Percentiles rank a stretch among this genome's conserved stretches.
Evolutionary conservation across 2,888 invertebrate genomes (phyloP).

Genomic region (Acanthosepion pharaonis): DNA sequence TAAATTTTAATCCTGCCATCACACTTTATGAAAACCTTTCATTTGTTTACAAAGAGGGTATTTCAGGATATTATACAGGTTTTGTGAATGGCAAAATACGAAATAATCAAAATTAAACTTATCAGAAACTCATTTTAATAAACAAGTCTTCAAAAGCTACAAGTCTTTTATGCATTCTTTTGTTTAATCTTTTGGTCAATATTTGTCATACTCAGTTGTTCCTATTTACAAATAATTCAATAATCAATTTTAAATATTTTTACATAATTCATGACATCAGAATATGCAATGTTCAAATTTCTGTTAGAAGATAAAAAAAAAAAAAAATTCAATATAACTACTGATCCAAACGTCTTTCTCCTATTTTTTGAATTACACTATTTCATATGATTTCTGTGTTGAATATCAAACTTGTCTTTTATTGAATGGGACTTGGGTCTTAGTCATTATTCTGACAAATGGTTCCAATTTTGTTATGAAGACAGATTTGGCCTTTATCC

Average conservation of each 20-base stretch:
- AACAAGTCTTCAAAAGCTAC: neutral
- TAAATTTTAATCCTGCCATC: neutral
- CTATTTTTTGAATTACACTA: neutral
- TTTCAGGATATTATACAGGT: neutral
- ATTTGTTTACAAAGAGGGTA: neutral
- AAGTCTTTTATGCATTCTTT: neutral
- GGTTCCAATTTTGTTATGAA: conserved; percentile 4
- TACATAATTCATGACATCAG: neutral
- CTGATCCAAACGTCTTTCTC: neutral
- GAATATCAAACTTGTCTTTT: neutral
- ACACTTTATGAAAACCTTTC: neutral
- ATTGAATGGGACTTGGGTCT: neutral
- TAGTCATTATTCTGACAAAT: neutral
- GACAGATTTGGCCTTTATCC: conserved; percentile 33
- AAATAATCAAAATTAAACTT: neutral
- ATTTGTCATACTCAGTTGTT: neutral
- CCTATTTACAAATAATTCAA: neutral
- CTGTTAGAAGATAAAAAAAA: neutral
- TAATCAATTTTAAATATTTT: neutral
- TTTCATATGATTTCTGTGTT: conserved; percentile 8
- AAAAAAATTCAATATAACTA: neutral
- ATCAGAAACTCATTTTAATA: neutral
- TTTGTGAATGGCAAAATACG: neutral
- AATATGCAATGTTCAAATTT: neutral
- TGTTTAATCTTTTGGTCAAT: neutral